Evolutionary conservation across 2,888 invertebrate genomes (phyloP), one percentile per base, ranked within the genome.

Genomic region (Tiliacea citrago): DNA sequence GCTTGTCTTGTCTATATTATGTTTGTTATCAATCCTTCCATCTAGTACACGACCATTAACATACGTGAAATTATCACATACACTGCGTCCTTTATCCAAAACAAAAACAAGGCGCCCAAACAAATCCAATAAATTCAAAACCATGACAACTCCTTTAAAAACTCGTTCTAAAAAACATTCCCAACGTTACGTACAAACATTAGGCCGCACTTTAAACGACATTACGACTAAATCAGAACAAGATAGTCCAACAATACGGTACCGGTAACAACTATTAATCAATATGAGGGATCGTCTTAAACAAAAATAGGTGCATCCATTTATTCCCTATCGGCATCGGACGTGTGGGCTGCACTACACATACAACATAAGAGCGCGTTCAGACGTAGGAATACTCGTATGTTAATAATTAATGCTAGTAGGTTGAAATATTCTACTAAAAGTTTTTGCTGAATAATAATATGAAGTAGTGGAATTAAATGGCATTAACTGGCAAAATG

Each of bases 261-360:
- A 72, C 84, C 79, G 77, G 90, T 86, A 88, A 89, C 84, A 79
- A 89, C 93, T 89, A 95, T 95, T 94, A 95, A 95, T 95, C 95
- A 95, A 93, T 93, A 94, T 94, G 94, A 94, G 88, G 92, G 92
- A 95, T 95, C 90, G 94, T 87, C 91, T 90, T 85, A 89, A 88
- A 92, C 92, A 91, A 92, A 88, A 92, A 93, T 94, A 93, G 94
- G 93, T 94, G 94, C 94, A 92, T 95, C 92, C 94, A 93, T 93
- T 92, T 93, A 91, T 93, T 92, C 88, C 88, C 86, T 90, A 92
- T 93, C 91, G 91, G 89, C 84, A 83, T 80, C 77, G 86, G 82
- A 87, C 90, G 90, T 90, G 90, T 90, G 88, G 88, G 90, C 82
- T 86, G 75, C 35, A 81, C 82, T 84, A 76, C 77, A 82, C 77